Evolutionary conservation across 2,797 vertebrate species (phyloP).

Genomic region (Leptoclinus maculatus): DNA sequence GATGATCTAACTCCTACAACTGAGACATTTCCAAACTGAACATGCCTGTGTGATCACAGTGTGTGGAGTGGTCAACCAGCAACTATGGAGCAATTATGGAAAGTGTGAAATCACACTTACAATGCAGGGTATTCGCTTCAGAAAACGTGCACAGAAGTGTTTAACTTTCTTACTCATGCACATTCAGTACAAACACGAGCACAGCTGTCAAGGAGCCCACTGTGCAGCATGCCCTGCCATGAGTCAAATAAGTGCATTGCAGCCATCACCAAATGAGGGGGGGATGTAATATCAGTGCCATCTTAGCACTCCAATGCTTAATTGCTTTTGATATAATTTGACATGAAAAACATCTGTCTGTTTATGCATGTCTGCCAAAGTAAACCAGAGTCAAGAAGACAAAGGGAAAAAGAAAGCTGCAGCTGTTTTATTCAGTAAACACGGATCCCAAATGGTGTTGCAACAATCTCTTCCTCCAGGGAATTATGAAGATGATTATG

Average conservation of each 20-base stretch:
- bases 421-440: conserved; percentile 44
- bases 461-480: conserved; percentile 13
- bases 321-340: conserved; percentile 54
- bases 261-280: conserved; percentile 27
- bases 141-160: neutral
- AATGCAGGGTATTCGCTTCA: neutral
- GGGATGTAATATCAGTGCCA: conserved; percentile 24
- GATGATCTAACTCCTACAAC: neutral
- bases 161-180: conserved; percentile 21
- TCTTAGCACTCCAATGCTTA: conserved; percentile 38
- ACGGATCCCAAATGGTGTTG: conserved; percentile 1
- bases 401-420: conserved; percentile 15
- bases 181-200: conserved; percentile 31
- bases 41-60: neutral
- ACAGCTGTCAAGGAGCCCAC: conserved; percentile 51
- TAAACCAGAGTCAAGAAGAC: conserved; percentile 31
- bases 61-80: neutral
- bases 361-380: conserved; percentile 31
- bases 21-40: neutral
- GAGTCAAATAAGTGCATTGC: conserved; percentile 40
- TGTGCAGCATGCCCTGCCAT: conserved; percentile 10
- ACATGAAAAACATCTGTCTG: conserved; percentile 51
- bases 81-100: neutral
- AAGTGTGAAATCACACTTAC: neutral
- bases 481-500: conserved; percentile 6